phyloP scores from a whole-genome alignment of 2,797 vertebrate genomes.

The Setipinna tenuifilis region DNA sequence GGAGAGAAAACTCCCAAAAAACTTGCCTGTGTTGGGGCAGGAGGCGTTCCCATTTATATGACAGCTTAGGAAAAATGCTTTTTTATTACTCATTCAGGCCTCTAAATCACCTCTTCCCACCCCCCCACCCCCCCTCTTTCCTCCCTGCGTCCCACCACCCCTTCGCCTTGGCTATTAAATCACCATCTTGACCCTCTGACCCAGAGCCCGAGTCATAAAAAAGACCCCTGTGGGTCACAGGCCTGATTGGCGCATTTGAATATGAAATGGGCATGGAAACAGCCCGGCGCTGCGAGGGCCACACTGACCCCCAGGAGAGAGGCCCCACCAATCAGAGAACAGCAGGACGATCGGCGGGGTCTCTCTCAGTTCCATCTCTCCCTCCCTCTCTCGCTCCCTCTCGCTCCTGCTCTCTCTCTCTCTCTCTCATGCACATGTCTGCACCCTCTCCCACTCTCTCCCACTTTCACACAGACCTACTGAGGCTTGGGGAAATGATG shows the following conservation, averaged over 20 bases:
- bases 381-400: conserved; percentile 25
- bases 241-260: conserved; percentile 86
- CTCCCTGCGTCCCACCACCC: conserved; percentile 35
- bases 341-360: conserved; percentile 58
- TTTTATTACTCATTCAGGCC: conserved; percentile 81
- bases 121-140: conserved; percentile 31
- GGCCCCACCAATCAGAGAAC: conserved; percentile 63
- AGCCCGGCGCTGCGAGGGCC: conserved; percentile 72
- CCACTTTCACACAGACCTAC: conserved; percentile 4
- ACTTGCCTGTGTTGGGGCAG: neutral
- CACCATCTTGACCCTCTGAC: conserved; percentile 83
- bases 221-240: conserved; percentile 77
- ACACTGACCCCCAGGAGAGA: conserved; percentile 78
- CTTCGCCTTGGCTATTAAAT: conserved; percentile 78
- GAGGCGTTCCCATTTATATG: conserved; percentile 72
- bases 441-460: neutral
- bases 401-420: neutral
- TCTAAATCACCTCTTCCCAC: conserved; percentile 73
- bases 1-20: neutral
- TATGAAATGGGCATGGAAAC: conserved; percentile 85
- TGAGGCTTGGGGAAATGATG: conserved; percentile 48
- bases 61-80: conserved; percentile 80
- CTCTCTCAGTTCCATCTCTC: conserved; percentile 30
- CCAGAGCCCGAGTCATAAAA: conserved; percentile 77
- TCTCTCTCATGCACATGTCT: neutral